Evolutionary conservation across 2,113 vertebrate species (phyloP).

Genomic region (Crotophaga sulcirostris): DNA sequence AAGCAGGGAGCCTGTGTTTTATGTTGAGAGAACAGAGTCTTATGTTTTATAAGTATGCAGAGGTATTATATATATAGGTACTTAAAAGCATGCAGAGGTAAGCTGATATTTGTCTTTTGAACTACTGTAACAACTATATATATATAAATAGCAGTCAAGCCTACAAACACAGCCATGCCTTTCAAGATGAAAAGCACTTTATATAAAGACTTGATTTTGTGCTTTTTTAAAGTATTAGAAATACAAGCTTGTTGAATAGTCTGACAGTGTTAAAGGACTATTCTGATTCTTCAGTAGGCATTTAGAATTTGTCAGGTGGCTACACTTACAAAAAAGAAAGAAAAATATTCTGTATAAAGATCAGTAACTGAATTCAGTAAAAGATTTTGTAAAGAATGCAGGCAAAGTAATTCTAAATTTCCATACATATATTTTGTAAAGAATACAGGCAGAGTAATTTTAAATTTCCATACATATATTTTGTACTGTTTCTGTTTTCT

Average conservation of each 20-base stretch:
- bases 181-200: neutral
- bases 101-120: neutral
- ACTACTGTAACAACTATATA: neutral
- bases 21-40: too few relatives aligned
- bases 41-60: neutral
- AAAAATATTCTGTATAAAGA: neutral
- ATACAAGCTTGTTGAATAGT: neutral
- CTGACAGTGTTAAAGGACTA: neutral
- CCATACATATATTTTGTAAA: too few relatives aligned
- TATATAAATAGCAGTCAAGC: neutral
- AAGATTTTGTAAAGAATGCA: neutral
- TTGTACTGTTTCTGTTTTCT: neutral
- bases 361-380: neutral
- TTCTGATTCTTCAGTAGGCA: neutral
- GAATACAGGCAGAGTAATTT: too few relatives aligned
- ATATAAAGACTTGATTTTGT: neutral
- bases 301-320: neutral
- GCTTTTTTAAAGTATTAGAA: neutral
- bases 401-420: too few relatives aligned
- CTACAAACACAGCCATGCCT: neutral
- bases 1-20: too few relatives aligned
- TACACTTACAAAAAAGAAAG: neutral
- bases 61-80: neutral
- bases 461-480: neutral
- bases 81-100: neutral